Percentiles rank a stretch among this genome's conserved stretches.
Evolutionary conservation across 1,140 invertebrate genomes (phyloP).

Genomic region (Agrypnia vestita): DNA sequence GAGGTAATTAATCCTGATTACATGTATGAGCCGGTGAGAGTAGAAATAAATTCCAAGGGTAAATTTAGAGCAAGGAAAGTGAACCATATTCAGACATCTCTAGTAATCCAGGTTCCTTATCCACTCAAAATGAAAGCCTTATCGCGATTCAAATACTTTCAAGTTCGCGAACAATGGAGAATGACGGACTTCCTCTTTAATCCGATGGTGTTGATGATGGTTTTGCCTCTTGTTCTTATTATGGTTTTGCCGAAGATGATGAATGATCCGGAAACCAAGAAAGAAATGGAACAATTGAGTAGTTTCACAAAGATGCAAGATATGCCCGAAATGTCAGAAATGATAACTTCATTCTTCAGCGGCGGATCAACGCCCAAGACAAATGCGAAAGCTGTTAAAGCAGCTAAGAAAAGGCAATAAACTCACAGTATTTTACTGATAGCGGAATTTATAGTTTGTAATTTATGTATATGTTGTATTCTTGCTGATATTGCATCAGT

Average conservation of each 20-base stretch:
- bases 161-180: constrained; percentile 94
- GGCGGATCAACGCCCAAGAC: constrained; percentile 73
- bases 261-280: constrained; percentile 95
- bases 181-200: constrained; percentile 94
- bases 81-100: constrained; percentile 93
- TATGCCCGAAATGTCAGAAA: constrained; percentile 93
- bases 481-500: constrained; percentile 1
- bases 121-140: constrained; percentile 91
- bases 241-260: constrained; percentile 97
- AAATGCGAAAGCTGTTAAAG: constrained; percentile 77
- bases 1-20: constrained; percentile 94
- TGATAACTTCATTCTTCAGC: constrained; percentile 86
- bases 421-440: too few relatives aligned
- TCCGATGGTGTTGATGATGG: constrained; percentile 99
- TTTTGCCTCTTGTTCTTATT: constrained; percentile 91
- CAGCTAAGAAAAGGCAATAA: constrained; percentile 80
- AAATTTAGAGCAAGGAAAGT: constrained; percentile 96
- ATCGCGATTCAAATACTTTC: constrained; percentile 92
- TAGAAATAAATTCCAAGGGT: constrained; percentile 97
- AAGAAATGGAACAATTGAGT: constrained; percentile 93
- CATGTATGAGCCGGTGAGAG: constrained; percentile 91
- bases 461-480: not conserved
- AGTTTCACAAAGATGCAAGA: constrained; percentile 85
- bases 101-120: constrained; percentile 91
- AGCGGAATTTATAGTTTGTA: too few relatives aligned